Evolutionary conservation across 1,140 invertebrate genomes (phyloP).

Genomic region (Apolygus lucorum): DNA sequence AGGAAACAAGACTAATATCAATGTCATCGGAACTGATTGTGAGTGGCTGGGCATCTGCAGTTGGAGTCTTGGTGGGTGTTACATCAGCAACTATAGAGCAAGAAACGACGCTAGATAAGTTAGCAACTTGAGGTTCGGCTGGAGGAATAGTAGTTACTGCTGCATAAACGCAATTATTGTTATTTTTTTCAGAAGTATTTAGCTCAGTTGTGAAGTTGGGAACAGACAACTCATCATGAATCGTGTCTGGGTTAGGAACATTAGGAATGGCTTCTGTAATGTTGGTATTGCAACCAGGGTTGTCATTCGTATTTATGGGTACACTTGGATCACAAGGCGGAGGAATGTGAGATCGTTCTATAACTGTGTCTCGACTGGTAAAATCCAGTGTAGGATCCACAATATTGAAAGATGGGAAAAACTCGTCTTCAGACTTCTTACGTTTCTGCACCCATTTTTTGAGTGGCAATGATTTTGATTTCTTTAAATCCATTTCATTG

Average conservation of each 20-base stretch:
- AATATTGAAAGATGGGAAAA: not conserved
- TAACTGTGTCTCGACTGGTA: not conserved
- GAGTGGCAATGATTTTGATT: not conserved
- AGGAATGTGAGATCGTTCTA: not conserved
- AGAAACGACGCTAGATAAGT: no score
- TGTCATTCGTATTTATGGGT: not conserved
- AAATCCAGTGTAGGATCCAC: not conserved
- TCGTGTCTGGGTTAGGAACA: no score
- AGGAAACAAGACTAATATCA: not conserved
- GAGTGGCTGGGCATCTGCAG: not conserved
- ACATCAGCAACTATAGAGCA: no score
- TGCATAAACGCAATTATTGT: no score
- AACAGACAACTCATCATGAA: no score
- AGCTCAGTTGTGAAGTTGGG: no score
- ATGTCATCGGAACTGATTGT: not conserved
- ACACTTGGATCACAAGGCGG: not conserved
- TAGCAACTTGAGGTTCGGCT: no score
- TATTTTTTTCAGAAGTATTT: no score
- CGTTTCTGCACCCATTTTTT: conserved; percentile 8
- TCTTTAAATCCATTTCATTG: not conserved
- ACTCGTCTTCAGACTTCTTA: not conserved
- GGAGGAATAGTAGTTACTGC: no score
- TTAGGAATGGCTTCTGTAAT: not conserved
- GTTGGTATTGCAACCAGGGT: not conserved
- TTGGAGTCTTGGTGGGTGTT: no score